A percentile compares a stretch with the other conserved stretches of the same genome.
These are phyloP conservation scores for Clangula hyemalis DNA, from an alignment of 2,797 vertebrate genomes.

Conservation along the genomic window DNA sequence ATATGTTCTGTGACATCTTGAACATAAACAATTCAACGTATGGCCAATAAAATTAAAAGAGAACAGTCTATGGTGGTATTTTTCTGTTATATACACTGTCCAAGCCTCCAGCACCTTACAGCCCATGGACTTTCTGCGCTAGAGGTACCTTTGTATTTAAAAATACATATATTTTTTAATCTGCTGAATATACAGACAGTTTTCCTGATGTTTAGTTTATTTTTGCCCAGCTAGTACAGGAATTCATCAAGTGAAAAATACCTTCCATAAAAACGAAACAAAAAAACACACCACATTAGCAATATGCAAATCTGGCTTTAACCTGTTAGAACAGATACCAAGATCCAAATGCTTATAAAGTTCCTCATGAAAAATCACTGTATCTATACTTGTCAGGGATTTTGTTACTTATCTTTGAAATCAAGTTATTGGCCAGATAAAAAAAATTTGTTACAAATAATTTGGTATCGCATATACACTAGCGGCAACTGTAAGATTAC, in stretches of 20 bases:
- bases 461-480: constrained; percentile 15
- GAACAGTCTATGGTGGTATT: background rate
- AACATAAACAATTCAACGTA: background rate
- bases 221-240: background rate
- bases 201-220: background rate
- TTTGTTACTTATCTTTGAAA: constrained; percentile 11
- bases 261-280: background rate
- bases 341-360: background rate
- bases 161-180: background rate
- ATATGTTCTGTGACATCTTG: background rate
- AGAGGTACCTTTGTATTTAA: background rate
- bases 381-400: background rate
- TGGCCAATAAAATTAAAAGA: background rate
- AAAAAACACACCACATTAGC: background rate
- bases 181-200: background rate
- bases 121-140: background rate
- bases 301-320: background rate
- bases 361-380: background rate
- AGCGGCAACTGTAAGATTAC: constrained; percentile 8
- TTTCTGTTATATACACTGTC: background rate
- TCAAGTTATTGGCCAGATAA: background rate
- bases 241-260: background rate
- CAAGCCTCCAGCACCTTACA: background rate
- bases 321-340: background rate
- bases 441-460: constrained; percentile 16